These are phyloP conservation scores for Neuroterus valhalla DNA, from an alignment of 1,140 invertebrate genomes.

Conservation along the genomic window DNA sequence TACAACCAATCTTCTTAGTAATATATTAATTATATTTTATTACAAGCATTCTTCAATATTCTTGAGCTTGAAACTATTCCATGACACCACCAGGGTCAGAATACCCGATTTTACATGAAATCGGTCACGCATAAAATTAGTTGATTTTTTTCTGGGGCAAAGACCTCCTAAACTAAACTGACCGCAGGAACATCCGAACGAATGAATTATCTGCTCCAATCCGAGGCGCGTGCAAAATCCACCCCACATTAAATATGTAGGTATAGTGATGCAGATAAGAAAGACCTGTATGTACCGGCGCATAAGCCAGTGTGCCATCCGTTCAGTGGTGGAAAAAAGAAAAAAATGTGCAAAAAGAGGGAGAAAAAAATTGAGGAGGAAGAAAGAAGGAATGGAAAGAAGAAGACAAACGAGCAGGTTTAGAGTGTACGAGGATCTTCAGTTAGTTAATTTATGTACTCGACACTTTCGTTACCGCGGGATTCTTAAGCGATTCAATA, in stretches of 20 bases:
- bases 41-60: too few relatives aligned
- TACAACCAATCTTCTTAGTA: too few relatives aligned
- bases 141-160: slow-evolving; percentile 49
- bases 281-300: slow-evolving; percentile 59
- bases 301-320: slow-evolving; percentile 48
- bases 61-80: too few relatives aligned
- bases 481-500: neutral
- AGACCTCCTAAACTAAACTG: slow-evolving; percentile 57
- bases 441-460: neutral
- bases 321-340: slow-evolving; percentile 44
- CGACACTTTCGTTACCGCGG: neutral
- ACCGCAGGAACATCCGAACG: slow-evolving; percentile 43
- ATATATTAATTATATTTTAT: too few relatives aligned
- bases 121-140: neutral
- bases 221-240: slow-evolving; percentile 61
- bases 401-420: slow-evolving; percentile 45
- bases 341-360: slow-evolving; percentile 28
- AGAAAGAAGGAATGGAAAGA: slow-evolving; percentile 40
- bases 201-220: slow-evolving; percentile 62
- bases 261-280: slow-evolving; percentile 61
- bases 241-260: slow-evolving; percentile 61
- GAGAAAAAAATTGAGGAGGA: slow-evolving; percentile 23
- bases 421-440: neutral
- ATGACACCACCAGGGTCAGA: too few relatives aligned
- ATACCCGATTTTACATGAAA: too few relatives aligned